Base-by-base conservation (phyloP, 2,888 invertebrate genomes). In the Apoda limacodes region DNA sequence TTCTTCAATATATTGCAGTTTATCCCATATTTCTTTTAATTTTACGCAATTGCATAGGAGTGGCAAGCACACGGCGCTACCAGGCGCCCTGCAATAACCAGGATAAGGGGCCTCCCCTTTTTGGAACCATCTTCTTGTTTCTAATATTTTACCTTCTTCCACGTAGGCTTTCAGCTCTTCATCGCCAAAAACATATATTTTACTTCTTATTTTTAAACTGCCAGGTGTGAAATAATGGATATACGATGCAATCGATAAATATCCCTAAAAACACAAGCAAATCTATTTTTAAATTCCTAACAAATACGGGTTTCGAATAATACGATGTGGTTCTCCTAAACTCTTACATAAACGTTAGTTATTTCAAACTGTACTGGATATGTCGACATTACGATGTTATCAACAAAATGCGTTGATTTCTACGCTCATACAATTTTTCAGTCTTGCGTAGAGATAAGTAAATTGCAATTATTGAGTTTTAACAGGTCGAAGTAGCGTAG, bases 11-110 rank as follows among this genome's bases (percentile, higher is more conserved):
- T 43, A 25, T 20, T 52, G 34, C 13, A 43, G 35, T 10, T 37
- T 39, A 6, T 52, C 42, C 71, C 72, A 76, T 37, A 55, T 47
- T 34, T 59, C 37, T 2, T 13, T 36, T 1, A 78, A 45, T 30
- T 47, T 53, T 1, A 55, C 34, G 34, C 78, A 78, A 37, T 78
- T 64, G 27, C 78, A 78, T 1, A 78, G 43, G 1, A 51, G 15
- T 4, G 68, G 64, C 2, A 59, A 4, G 25, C 78, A 78, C 2
- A 25, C 21, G 0, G 27, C 42, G 13, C 58, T 60, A 3, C 65
- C 75, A 0, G 76, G 76, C 0, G 61, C 52, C 13, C 75, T 50
- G 28, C 78, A 78, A 40, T 75, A 78, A 0, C 78, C 78, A 2
- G 78, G 78, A 30, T 55, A 78, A 0, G 78, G 78, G 0, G 55